A percentile compares a stretch with the other conserved stretches of the same genome.
phyloP scores from a whole-genome alignment of 2,113 vertebrate species.

The Misgurnus mizolepis region DNA sequence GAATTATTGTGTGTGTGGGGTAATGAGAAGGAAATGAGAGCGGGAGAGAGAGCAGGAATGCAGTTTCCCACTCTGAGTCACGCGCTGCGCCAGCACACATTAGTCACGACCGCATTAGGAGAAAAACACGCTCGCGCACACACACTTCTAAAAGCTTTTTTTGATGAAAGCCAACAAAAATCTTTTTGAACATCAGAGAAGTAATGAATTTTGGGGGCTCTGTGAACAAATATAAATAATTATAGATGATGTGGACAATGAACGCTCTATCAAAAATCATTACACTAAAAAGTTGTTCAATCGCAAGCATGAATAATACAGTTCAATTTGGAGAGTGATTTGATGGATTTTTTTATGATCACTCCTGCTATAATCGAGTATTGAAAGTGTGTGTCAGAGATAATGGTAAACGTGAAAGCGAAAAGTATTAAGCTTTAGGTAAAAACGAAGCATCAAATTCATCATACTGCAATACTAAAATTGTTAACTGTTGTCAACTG shows the following conservation, averaged over 20 bases:
- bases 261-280: constrained; percentile 11
- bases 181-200: constrained; percentile 12
- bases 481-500: neutral
- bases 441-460: constrained; percentile 4
- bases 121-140: constrained; percentile 55
- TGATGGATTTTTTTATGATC: constrained; percentile 35
- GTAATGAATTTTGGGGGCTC: neutral
- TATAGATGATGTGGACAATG: neutral
- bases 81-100: constrained; percentile 47
- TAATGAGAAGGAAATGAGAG: constrained; percentile 56
- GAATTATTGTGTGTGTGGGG: constrained; percentile 66
- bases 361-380: constrained; percentile 23
- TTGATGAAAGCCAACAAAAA: constrained; percentile 41
- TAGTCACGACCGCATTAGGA: constrained; percentile 52
- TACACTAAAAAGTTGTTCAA: constrained; percentile 10
- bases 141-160: constrained; percentile 25
- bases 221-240: constrained; percentile 17
- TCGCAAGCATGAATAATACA: constrained; percentile 37
- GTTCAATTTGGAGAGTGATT: constrained; percentile 38
- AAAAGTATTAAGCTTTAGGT: neutral
- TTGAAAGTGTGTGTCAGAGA: constrained; percentile 29
- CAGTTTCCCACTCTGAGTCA: constrained; percentile 41
- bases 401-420: constrained; percentile 25
- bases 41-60: constrained; percentile 29
- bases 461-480: constrained; percentile 4